Evolutionary conservation across 1,140 invertebrate species (phyloP).

Genomic region (Drosophila quadrilineata): DNA sequence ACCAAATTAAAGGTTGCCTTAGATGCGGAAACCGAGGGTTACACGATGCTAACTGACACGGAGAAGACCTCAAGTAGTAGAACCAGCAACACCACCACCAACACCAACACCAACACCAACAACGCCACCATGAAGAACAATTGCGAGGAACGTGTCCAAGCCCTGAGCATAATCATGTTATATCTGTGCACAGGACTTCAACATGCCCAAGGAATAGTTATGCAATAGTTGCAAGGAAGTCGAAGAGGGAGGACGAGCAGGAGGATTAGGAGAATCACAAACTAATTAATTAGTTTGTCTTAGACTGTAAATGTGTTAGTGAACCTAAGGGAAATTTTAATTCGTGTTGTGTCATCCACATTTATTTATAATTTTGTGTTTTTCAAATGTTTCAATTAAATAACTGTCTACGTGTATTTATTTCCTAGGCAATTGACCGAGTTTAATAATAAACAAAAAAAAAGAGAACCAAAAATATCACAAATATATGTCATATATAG

Average conservation of each 20-base stretch:
- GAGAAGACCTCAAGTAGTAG: constrained; percentile 81
- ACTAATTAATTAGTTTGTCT: constrained; percentile 8
- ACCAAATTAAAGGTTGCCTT: constrained; percentile 70
- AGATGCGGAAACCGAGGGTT: constrained; percentile 77
- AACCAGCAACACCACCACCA: constrained; percentile 81
- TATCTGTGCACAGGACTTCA: constrained; percentile 92
- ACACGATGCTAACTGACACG: constrained; percentile 80
- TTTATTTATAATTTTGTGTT: no score
- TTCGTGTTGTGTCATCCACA: constrained; percentile 58
- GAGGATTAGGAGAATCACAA: background rate
- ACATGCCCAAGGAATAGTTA: constrained; percentile 73
- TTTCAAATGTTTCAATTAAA: no score
- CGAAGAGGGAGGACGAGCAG: background rate
- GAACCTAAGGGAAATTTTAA: constrained; percentile 58
- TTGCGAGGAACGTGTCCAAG: constrained; percentile 88
- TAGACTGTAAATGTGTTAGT: constrained; percentile 46
- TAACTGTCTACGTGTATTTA: no score
- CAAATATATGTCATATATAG: no score
- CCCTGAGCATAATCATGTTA: constrained; percentile 89
- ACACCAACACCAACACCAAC: constrained; percentile 77
- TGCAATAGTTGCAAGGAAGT: constrained; percentile 50
- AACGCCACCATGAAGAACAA: constrained; percentile 82
- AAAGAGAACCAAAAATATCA: no score
- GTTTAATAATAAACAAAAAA: no score
- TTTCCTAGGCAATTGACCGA: no score